Evolutionary conservation across 1,140 invertebrate genomes (phyloP).

Genomic region (Zophobas atratus): DNA sequence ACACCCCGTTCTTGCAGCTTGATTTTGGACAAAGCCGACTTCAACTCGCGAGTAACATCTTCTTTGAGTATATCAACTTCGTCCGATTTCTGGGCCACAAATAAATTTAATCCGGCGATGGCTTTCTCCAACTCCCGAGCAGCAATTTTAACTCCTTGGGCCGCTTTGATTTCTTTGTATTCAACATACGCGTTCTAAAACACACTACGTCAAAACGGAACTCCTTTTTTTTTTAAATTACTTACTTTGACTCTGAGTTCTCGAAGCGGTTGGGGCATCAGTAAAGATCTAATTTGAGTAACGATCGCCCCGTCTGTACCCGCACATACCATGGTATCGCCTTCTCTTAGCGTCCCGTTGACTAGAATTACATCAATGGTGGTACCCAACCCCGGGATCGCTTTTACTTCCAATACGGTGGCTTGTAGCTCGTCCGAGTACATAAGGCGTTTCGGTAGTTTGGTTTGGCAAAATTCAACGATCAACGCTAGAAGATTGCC

Average conservation of each 20-base stretch:
- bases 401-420: conserved; percentile 99
- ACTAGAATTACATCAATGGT: conserved; percentile 99
- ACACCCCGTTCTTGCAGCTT: conserved; percentile 94
- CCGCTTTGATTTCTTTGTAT: conserved; percentile 94
- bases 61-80: conserved; percentile 88
- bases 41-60: conserved; percentile 85
- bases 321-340: conserved; percentile 95
- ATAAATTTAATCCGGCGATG: conserved; percentile 92
- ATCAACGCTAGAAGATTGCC: conserved; percentile 96
- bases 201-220: conserved; percentile 42
- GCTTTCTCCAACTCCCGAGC: conserved; percentile 98
- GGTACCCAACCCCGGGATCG: conserved; percentile 96
- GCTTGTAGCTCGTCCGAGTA: conserved; percentile 96
- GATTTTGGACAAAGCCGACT: conserved; percentile 92
- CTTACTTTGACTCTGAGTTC: conserved; percentile 96
- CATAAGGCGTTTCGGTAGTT: conserved; percentile 91
- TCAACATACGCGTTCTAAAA: conserved; percentile 95
- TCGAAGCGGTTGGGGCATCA: conserved; percentile 98
- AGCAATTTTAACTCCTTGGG: conserved; percentile 98
- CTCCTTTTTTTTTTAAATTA: conserved; percentile 43
- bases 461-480: conserved; percentile 92
- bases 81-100: conserved; percentile 92
- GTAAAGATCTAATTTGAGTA: conserved; percentile 95
- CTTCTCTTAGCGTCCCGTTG: conserved; percentile 93
- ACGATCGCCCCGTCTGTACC: conserved; percentile 99